Evolutionary conservation across 1,140 invertebrate species (phyloP).

Genomic region (Argopecten irradians): DNA sequence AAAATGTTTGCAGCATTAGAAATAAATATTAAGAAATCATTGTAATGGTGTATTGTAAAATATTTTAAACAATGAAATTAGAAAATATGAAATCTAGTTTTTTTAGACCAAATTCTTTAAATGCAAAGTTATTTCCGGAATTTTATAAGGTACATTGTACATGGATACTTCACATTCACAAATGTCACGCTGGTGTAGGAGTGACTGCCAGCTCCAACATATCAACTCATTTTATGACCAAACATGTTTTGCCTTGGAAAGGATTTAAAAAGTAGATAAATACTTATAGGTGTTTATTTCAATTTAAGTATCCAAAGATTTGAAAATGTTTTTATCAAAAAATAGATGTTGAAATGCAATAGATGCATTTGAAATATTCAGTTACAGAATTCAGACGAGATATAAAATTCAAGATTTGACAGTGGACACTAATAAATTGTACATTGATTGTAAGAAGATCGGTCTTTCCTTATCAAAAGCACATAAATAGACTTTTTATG

Average conservation of each 20-base stretch:
- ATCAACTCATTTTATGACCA: neutral
- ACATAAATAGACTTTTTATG: neutral
- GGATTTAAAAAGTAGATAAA: neutral
- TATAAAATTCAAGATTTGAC: slow-evolving; percentile 18
- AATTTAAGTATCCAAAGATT: neutral
- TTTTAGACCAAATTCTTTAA: neutral
- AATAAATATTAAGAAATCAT: neutral
- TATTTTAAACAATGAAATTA: neutral
- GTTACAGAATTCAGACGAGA: neutral
- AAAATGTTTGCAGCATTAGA: neutral
- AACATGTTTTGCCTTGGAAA: neutral
- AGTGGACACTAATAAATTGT: slow-evolving; percentile 6
- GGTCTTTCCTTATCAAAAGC: neutral
- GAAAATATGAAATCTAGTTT: neutral
- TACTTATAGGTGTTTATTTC: neutral
- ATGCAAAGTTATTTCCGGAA: neutral
- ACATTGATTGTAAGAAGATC: neutral
- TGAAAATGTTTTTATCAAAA: neutral
- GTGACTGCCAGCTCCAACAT: neutral
- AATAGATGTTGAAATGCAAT: neutral
- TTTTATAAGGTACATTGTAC: neutral
- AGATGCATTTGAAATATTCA: slow-evolving; percentile 12
- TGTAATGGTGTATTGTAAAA: neutral
- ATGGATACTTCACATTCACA: too few relatives aligned
- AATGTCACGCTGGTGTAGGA: too few relatives aligned